Conservation (phyloP, 2,888 invertebrate genomes). For the Stenoptilia bipunctidactyla region DNA sequence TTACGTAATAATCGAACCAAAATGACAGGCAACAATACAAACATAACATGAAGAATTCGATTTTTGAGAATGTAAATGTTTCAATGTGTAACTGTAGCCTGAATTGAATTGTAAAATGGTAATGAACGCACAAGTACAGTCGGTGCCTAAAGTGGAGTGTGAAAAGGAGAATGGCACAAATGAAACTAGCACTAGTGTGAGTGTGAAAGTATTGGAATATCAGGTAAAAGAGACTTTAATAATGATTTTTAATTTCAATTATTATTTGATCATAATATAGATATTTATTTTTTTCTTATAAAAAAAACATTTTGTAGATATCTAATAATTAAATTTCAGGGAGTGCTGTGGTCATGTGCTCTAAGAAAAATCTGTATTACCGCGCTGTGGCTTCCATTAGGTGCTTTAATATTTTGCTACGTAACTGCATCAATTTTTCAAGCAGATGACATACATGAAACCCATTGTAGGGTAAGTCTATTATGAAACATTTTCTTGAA, state of each 20-base stretch:
- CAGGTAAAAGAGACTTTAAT: slow-evolving; percentile 31
- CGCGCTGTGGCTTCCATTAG: slow-evolving; percentile 87
- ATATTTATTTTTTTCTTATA: no score
- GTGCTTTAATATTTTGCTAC: slow-evolving; percentile 89
- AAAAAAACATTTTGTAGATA: no score
- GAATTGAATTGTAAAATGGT: slow-evolving; percentile 43
- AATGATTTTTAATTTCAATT: no score
- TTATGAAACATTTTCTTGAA: no score
- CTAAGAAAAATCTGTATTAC: slow-evolving; percentile 85
- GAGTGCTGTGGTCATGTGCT: slow-evolving; percentile 79
- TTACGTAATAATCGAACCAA: no score
- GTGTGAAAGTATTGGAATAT: slow-evolving; percentile 46
- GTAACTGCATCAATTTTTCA: slow-evolving; percentile 91
- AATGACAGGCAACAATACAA: no score
- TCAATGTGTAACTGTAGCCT: not conserved
- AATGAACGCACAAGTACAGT: slow-evolving; percentile 62
- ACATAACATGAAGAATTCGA: no score
- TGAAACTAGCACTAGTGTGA: slow-evolving; percentile 31
- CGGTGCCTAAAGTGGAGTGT: slow-evolving; percentile 48
- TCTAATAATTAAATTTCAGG: no score
- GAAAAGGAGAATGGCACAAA: slow-evolving; percentile 39
- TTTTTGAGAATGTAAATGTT: not conserved
- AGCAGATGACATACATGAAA: slow-evolving; percentile 94
- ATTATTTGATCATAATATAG: no score
- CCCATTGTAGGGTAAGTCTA: slow-evolving; percentile 89